phyloP scores from a whole-genome alignment of 1,140 invertebrate genomes.

The Drosophila ogumai region DNA sequence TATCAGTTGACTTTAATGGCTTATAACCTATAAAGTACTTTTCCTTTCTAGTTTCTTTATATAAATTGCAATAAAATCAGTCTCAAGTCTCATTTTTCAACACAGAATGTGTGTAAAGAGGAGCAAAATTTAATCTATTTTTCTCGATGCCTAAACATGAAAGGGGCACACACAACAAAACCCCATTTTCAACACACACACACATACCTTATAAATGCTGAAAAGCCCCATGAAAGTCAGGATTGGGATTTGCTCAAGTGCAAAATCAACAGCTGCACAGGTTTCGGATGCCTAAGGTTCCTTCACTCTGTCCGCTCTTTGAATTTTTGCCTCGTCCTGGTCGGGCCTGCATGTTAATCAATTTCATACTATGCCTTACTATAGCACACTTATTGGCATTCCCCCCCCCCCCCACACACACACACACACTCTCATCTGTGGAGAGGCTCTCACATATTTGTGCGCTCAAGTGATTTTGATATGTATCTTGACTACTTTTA shows the following conservation, averaged over 20 bases:
- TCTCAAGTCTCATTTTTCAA: constrained; percentile 12
- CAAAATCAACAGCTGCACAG: constrained; percentile 65
- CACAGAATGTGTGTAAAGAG: constrained; percentile 14
- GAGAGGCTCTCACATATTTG: constrained; percentile 49
- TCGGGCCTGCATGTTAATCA: constrained; percentile 62
- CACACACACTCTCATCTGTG: constrained; percentile 19
- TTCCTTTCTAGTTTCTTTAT: neutral
- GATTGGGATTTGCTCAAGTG: constrained; percentile 51
- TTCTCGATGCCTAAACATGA: constrained; percentile 12
- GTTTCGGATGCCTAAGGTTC: constrained; percentile 19
- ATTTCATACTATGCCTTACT: constrained; percentile 51
- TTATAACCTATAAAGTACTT: neutral
- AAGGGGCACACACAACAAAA: neutral
- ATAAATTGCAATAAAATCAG: neutral
- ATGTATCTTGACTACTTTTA: constrained; percentile 58
- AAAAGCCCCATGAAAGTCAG: constrained; percentile 50
- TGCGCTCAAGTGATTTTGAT: constrained; percentile 71
- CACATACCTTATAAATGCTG: neutral
- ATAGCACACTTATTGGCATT: constrained; percentile 73
- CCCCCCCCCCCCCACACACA: constrained; percentile 24
- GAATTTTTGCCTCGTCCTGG: constrained; percentile 12
- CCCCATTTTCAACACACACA: neutral
- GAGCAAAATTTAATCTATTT: constrained; percentile 16
- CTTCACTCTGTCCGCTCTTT: neutral
- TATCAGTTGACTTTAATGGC: neutral